Evolutionary conservation across 1,140 invertebrate genomes (phyloP), one percentile per base, ranked within the genome.

Genomic region (Phymastichus coffea): DNA sequence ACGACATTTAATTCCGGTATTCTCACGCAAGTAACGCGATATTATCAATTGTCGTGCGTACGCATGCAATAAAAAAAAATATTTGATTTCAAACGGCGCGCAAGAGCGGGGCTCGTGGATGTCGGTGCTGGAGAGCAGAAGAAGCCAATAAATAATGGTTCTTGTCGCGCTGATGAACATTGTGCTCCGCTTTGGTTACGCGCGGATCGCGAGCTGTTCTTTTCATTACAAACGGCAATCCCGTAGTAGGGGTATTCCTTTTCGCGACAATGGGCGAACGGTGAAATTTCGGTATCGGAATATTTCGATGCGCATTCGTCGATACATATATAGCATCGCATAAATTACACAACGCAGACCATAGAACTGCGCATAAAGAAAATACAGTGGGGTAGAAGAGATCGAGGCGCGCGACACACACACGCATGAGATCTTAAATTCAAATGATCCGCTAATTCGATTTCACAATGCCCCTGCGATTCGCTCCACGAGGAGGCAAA

Each of bases 401-500:
- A n/a, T n/a, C n/a, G n/a, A n/a, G n/a, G n/a, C n/a, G n/a, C n/a
- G n/a, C n/a, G n/a, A n/a, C n/a, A n/a, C n/a, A n/a, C n/a, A n/a
- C n/a, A n/a, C n/a, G n/a, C n/a, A n/a, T n/a, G 17, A 43, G 57
- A 60, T 60, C 51, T 54, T 60, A 60, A 60, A 60, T 60, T 60
- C 57, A 60, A 60, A 60, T 60, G 57, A 60, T 60, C 43, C 51
- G 51, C 57, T 60, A 60, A 60, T 60, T 60, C 57, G 51, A 47
- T 20, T 22, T 7, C 49, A 59, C 49, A 46, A 59, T 59, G 37
- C 26, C 6, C 30, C 12, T 33, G 28, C 12, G 57, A 53, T 59
- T 46, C 56, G 56, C 23, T 33, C 25, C 38, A 10, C 26, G 15
- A 7, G n/a, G n/a, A n/a, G n/a, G n/a, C n/a, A n/a, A n/a, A n/a